phyloP scores from a whole-genome alignment of 2,797 vertebrate genomes.

The Morus bassanus region DNA sequence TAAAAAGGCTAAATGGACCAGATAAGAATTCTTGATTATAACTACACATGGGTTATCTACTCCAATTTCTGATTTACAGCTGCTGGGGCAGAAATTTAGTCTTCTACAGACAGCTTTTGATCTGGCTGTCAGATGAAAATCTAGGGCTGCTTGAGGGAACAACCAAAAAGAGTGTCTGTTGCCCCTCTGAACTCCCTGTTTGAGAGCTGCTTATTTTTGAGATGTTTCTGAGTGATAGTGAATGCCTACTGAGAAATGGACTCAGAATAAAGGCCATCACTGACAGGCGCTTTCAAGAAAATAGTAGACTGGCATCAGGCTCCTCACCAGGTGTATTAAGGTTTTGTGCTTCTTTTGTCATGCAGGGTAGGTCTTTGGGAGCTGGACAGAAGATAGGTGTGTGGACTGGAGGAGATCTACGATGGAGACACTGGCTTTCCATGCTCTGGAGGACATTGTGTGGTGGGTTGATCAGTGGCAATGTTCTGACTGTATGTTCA shows the following conservation, averaged over 20 bases:
- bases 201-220: neutral
- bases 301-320: neutral
- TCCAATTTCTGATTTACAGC: neutral
- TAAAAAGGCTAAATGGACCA: neutral
- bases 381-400: neutral
- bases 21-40: neutral
- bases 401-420: neutral
- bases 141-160: neutral
- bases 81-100: neutral
- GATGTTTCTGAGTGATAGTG: neutral
- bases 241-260: neutral
- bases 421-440: neutral
- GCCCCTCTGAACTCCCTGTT: neutral
- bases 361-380: neutral
- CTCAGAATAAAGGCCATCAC: neutral
- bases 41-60: neutral
- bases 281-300: neutral
- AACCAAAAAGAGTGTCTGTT: neutral
- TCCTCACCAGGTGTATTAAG: neutral
- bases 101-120: neutral
- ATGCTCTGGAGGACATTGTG: neutral
- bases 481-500: neutral
- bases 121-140: neutral
- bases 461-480: accelerated
- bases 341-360: neutral